Evolutionary conservation across 2,113 vertebrate species (phyloP).

Genomic region (Rhabdornis inornatus): DNA sequence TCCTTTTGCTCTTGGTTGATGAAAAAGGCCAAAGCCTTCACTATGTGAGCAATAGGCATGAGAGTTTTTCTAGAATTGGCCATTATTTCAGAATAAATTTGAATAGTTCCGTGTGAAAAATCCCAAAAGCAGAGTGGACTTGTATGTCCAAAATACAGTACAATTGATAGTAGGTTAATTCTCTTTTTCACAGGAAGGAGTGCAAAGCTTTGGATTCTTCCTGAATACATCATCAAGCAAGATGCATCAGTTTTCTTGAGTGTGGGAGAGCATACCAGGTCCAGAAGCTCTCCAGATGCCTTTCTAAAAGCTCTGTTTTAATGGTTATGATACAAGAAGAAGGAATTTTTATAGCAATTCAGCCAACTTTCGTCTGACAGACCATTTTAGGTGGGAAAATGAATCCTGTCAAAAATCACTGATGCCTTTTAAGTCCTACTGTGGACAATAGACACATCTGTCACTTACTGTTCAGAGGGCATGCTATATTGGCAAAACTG

Average conservation of each 20-base stretch:
- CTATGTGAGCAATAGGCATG: not conserved
- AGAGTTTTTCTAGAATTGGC: not conserved
- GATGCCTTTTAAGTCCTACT: slow-evolving; percentile 48
- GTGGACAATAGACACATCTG: slow-evolving; percentile 43
- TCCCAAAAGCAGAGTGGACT: not conserved
- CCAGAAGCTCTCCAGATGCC: not conserved
- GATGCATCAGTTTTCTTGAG: not conserved
- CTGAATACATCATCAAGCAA: not conserved
- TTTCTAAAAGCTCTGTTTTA: slow-evolving; percentile 13
- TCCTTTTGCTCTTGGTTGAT: not conserved
- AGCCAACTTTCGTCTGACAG: slow-evolving; percentile 18
- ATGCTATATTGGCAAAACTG: slow-evolving; percentile 22
- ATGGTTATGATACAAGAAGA: not conserved
- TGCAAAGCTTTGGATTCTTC: not conserved
- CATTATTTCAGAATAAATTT: not conserved
- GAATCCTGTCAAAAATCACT: slow-evolving; percentile 49
- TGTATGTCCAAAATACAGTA: not conserved
- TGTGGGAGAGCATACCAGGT: not conserved
- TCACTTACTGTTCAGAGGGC: slow-evolving; percentile 6
- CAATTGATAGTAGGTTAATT: not conserved
- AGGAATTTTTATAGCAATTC: not conserved
- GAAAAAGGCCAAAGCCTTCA: not conserved
- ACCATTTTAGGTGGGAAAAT: slow-evolving; percentile 41
- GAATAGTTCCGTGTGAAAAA: not conserved
- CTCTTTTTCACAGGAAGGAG: not conserved